Percentiles rank a stretch among this genome's conserved stretches.
Conservation (phyloP, 1,140 invertebrate species). For the Tenebrio molitor region DNA sequence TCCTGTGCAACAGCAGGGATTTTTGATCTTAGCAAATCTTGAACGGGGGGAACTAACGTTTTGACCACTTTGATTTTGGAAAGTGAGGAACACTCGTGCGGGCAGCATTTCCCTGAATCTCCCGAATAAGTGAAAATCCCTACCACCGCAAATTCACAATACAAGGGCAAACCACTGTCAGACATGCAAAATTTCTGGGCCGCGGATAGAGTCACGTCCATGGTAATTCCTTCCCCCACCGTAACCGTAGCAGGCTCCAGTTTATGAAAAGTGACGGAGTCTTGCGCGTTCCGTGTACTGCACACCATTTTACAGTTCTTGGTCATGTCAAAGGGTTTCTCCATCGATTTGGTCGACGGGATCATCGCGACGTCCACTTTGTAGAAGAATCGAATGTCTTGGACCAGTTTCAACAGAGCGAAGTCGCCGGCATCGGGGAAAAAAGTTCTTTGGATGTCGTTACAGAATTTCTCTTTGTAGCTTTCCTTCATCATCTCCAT, state of each 20-base stretch:
- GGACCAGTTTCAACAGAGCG: neutral
- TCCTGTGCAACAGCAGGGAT: no score
- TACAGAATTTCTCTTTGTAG: no score
- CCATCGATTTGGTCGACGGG: neutral
- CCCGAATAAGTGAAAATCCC: neutral
- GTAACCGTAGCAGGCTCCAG: neutral
- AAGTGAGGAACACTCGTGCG: neutral
- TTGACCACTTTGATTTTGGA: neutral
- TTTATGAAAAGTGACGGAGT: neutral
- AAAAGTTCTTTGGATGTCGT: no score
- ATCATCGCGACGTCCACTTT: neutral
- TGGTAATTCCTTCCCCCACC: neutral
- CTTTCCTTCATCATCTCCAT: no score
- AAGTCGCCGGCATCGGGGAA: no score
- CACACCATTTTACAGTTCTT: neutral
- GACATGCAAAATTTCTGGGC: neutral
- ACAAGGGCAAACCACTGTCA: neutral
- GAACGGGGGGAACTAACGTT: neutral
- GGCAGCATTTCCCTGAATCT: neutral
- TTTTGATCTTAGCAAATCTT: neutral
- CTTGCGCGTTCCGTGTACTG: neutral
- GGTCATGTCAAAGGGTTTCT: neutral
- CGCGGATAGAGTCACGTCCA: neutral
- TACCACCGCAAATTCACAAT: neutral
- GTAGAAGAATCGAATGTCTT: neutral